These are phyloP conservation scores for Papilio polytes DNA, from an alignment of 1,140 invertebrate genomes.

Conservation along the genomic window DNA sequence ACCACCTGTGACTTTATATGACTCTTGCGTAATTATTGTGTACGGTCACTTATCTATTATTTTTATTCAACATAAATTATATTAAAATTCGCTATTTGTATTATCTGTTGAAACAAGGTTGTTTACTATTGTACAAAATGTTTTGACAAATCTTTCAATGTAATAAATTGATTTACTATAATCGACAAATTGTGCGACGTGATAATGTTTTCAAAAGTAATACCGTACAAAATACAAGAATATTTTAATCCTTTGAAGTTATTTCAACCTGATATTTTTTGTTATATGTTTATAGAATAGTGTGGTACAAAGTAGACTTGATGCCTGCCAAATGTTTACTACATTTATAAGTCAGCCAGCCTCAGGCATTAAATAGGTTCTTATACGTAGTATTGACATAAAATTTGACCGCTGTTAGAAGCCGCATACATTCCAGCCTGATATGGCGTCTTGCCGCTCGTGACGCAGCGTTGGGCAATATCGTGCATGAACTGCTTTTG, in stretches of 20 bases:
- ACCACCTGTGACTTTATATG: neutral
- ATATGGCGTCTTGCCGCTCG: neutral
- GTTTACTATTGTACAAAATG: neutral
- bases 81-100: neutral
- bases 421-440: neutral
- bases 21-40: constrained; percentile 7
- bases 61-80: constrained; percentile 14
- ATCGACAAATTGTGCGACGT: neutral
- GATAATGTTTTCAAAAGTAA: neutral
- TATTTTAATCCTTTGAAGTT: neutral
- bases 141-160: neutral
- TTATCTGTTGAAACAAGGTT: constrained; percentile 14
- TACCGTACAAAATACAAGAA: neutral
- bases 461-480: constrained; percentile 5
- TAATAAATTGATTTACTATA: neutral
- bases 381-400: neutral
- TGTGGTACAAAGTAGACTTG: too few relatives aligned
- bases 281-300: too few relatives aligned
- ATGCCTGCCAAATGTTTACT: too few relatives aligned
- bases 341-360: too few relatives aligned
- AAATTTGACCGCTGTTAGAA: neutral
- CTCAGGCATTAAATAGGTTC: too few relatives aligned
- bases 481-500: neutral
- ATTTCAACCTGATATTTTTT: too few relatives aligned
- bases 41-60: constrained; percentile 24